These are phyloP conservation scores for Petrocephalus schoutedeni DNA, from an alignment of 2,797 vertebrate species.

Conservation along the genomic window DNA sequence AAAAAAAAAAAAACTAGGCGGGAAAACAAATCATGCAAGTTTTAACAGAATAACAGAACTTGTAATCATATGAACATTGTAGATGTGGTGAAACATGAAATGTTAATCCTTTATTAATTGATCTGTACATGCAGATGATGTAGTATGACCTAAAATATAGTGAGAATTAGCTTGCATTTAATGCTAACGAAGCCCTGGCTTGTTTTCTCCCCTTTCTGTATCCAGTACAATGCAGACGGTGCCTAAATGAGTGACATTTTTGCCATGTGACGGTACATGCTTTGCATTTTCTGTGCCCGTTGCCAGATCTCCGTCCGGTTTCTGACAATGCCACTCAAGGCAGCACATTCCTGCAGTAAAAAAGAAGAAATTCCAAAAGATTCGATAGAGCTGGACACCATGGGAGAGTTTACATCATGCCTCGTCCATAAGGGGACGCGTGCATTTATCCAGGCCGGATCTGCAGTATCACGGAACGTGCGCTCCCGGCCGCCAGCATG, in stretches of 20 bases:
- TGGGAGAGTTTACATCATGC: neutral
- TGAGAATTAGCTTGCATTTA: neutral
- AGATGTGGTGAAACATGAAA: neutral
- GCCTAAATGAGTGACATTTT: neutral
- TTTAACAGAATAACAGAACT: neutral
- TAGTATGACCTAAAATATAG: neutral
- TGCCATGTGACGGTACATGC: neutral
- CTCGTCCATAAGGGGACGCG: neutral
- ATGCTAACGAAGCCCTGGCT: neutral
- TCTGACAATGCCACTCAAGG: neutral
- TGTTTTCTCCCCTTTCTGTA: neutral
- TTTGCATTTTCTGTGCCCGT: neutral
- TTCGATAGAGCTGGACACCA: neutral
- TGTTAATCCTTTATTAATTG: neutral
- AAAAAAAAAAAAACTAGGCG: neutral
- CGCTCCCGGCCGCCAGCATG: neutral
- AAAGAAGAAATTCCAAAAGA: neutral
- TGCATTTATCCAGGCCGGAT: neutral
- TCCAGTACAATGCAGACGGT: neutral
- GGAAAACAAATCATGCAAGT: neutral
- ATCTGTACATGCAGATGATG: neutral
- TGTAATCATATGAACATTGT: neutral
- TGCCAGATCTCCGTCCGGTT: neutral
- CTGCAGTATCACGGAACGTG: neutral
- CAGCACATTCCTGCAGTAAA: neutral